Conservation (phyloP, 2,888 invertebrate species). For the Rugalucina vietnamica region DNA sequence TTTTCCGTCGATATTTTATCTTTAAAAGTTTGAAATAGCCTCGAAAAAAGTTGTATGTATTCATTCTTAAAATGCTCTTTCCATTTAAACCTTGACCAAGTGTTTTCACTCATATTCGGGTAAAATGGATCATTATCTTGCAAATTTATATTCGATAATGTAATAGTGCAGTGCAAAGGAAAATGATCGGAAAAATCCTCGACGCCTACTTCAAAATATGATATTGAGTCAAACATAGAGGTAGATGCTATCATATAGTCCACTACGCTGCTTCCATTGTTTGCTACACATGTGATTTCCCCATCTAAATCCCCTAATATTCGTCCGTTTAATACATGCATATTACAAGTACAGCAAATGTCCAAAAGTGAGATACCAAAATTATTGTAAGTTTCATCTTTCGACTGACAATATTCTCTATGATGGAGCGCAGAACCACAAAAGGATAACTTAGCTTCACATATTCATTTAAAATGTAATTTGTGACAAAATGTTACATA, state of each 20-base stretch:
- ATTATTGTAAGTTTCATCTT: conserved; percentile 21
- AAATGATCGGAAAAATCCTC: conserved; percentile 31
- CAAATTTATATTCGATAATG: background rate
- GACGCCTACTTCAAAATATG: conserved; percentile 12
- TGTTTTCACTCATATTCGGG: background rate
- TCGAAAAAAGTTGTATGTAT: background rate
- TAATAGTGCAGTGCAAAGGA: conserved; percentile 3
- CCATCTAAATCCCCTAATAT: conserved; percentile 6
- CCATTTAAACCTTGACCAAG: background rate
- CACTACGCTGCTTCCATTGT: conserved; percentile 33
- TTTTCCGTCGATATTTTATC: background rate
- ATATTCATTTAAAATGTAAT: too few relatives aligned
- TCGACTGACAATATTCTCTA: too few relatives aligned
- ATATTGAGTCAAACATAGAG: background rate
- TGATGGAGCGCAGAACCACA: too few relatives aligned
- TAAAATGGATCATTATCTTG: background rate
- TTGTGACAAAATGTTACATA: too few relatives aligned
- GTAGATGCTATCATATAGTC: conserved; percentile 40
- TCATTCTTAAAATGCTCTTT: background rate
- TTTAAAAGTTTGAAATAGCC: background rate
- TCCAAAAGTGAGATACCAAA: conserved; percentile 39
- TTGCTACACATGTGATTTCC: conserved; percentile 25
- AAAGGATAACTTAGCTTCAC: too few relatives aligned
- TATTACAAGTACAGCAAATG: conserved; percentile 15
- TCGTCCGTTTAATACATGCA: conserved; percentile 36